Conservation (phyloP, 2,888 invertebrate species). For the Molanna angustata region DNA sequence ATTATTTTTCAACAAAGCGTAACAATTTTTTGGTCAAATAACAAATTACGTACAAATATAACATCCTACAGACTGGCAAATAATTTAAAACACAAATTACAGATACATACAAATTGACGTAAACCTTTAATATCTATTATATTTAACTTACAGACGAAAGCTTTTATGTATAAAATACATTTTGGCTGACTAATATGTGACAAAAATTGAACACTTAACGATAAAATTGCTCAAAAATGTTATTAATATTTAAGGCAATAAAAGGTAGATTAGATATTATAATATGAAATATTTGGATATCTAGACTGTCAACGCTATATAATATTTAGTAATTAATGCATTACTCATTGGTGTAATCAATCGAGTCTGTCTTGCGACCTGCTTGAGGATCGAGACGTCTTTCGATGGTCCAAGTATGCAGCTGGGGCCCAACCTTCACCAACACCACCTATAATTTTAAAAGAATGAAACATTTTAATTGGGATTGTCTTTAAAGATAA, state of each 20-base stretch:
- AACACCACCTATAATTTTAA: conserved; percentile 54
- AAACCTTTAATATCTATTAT: too few relatives aligned
- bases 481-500: too few relatives aligned
- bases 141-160: too few relatives aligned
- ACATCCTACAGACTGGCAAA: too few relatives aligned
- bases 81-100: too few relatives aligned
- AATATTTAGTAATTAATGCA: conserved; percentile 12
- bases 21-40: too few relatives aligned
- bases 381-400: conserved; percentile 72
- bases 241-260: conserved; percentile 16
- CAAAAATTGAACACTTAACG: conserved; percentile 6
- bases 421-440: conserved; percentile 94
- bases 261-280: conserved; percentile 3
- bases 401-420: conserved; percentile 84
- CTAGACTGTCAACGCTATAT: conserved; percentile 16
- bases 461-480: too few relatives aligned
- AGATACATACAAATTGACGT: too few relatives aligned
- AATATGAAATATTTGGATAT: conserved; percentile 19
- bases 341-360: conserved; percentile 43
- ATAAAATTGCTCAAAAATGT: conserved; percentile 8
- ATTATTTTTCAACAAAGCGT: too few relatives aligned
- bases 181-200: too few relatives aligned
- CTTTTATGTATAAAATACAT: too few relatives aligned
- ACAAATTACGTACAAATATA: too few relatives aligned
- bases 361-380: conserved; percentile 59